Conservation (phyloP, 2,888 invertebrate species). For the Brachypterus glaber region DNA sequence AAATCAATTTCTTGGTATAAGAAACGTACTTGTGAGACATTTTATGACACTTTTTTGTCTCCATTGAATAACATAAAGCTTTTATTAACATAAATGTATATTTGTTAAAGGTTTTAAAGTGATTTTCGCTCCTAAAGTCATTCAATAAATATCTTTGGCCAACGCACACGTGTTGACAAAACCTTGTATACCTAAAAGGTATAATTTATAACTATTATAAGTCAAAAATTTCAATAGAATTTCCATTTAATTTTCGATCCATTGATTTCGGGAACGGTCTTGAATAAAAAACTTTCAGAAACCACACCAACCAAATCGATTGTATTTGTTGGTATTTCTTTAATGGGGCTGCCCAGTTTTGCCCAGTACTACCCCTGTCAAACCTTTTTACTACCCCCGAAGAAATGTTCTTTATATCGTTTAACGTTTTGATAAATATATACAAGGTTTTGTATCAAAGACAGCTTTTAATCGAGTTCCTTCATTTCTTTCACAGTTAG, state of each 20-base stretch:
- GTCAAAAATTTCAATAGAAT: constrained; percentile 25
- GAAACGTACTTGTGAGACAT: too few relatives aligned
- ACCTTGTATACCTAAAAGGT: constrained; percentile 33
- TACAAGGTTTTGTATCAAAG: too few relatives aligned
- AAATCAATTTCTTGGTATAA: too few relatives aligned
- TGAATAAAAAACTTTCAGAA: constrained; percentile 32
- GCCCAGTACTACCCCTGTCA: constrained; percentile 29
- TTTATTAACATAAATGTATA: too few relatives aligned
- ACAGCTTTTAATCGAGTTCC: too few relatives aligned
- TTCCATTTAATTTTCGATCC: constrained; percentile 20
- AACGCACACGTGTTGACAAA: constrained; percentile 37
- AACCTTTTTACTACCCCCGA: constrained; percentile 26
- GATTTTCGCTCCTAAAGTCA: not conserved
- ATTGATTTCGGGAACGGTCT: constrained; percentile 22
- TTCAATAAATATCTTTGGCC: constrained; percentile 1
- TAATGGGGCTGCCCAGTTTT: constrained; percentile 27
- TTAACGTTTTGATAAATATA: too few relatives aligned
- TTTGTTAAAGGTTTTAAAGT: constrained; percentile 1
- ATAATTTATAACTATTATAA: constrained; percentile 37
- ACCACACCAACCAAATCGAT: constrained; percentile 31
- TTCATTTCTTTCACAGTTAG: too few relatives aligned
- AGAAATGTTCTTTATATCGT: too few relatives aligned
- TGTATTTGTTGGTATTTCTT: constrained; percentile 24
- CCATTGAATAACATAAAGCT: too few relatives aligned
- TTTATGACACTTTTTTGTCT: too few relatives aligned